phyloP scores from a whole-genome alignment of 1,140 invertebrate species.

The Druon quercuslanigerum region DNA sequence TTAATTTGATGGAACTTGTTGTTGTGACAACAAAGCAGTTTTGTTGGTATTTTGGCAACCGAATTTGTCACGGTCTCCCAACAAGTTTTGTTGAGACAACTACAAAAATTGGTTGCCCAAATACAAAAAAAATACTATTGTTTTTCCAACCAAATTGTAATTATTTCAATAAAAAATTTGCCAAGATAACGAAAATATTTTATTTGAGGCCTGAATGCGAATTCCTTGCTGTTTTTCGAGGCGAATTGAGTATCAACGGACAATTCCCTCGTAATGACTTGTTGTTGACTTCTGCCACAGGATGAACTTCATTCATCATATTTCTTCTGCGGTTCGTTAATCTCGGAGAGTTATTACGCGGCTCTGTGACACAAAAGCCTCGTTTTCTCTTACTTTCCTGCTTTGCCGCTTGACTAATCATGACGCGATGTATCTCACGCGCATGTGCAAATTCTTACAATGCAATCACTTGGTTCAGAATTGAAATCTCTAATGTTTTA shows the following conservation, averaged over 20 bases:
- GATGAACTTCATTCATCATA: constrained; percentile 33
- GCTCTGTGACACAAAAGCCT: constrained; percentile 67
- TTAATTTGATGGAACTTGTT: too few relatives aligned
- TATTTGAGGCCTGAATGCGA: neutral
- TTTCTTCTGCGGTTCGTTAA: constrained; percentile 32
- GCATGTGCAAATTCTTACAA: constrained; percentile 10
- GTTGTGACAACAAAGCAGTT: too few relatives aligned
- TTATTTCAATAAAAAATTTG: too few relatives aligned
- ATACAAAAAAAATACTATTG: too few relatives aligned
- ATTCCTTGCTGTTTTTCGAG: too few relatives aligned
- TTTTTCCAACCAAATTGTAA: too few relatives aligned
- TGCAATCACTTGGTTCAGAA: constrained; percentile 6
- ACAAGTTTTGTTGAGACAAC: too few relatives aligned
- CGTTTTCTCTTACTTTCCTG: constrained; percentile 69
- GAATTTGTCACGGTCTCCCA: too few relatives aligned
- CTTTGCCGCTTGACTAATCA: constrained; percentile 60
- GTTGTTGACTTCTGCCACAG: constrained; percentile 16
- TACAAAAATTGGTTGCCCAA: too few relatives aligned
- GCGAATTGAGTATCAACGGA: neutral
- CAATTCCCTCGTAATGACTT: neutral
- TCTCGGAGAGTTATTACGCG: constrained; percentile 51
- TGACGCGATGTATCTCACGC: neutral
- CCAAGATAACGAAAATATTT: too few relatives aligned
- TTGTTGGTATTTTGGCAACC: too few relatives aligned
- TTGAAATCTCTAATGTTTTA: constrained; percentile 25